Conservation (phyloP, 2,797 vertebrate species). For the Microchirus variegatus region DNA sequence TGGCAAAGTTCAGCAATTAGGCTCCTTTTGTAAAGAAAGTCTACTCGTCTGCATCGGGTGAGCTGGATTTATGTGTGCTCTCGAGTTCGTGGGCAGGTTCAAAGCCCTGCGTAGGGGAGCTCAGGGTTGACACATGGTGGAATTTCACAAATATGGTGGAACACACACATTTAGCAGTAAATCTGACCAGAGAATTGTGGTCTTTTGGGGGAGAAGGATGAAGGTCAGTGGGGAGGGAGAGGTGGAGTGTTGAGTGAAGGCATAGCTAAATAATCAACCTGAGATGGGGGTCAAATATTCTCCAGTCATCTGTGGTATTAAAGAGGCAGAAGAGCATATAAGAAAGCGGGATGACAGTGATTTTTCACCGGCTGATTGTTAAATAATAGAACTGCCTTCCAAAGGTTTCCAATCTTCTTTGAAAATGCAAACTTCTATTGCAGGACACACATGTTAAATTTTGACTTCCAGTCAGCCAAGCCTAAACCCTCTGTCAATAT, state of each 20-base stretch:
- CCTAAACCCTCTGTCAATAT: constrained; percentile 78
- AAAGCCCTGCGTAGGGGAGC: constrained; percentile 85
- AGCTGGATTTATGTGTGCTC: constrained; percentile 92
- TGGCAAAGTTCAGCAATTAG: constrained; percentile 99
- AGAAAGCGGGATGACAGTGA: constrained; percentile 1
- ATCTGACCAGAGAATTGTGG: constrained; percentile 78
- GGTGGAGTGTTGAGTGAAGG: constrained; percentile 65
- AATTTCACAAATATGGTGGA: constrained; percentile 89
- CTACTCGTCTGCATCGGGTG: constrained; percentile 74
- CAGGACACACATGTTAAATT: constrained; percentile 59
- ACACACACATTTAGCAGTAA: constrained; percentile 86
- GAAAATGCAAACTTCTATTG: constrained; percentile 31
- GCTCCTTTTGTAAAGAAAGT: constrained; percentile 86
- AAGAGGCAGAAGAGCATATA: constrained; percentile 29
- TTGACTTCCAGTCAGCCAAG: constrained; percentile 70
- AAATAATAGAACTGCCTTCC: constrained; percentile 35
- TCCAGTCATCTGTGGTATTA: constrained; percentile 63
- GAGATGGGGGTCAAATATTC: constrained; percentile 59
- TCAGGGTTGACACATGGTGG: constrained; percentile 87
- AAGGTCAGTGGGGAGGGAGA: constrained; percentile 58
- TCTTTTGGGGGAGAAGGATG: constrained; percentile 56
- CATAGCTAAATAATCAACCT: constrained; percentile 71
- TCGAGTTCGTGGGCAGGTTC: constrained; percentile 88
- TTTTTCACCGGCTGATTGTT: constrained; percentile 30
- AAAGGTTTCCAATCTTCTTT: constrained; percentile 14